phyloP scores from a whole-genome alignment of 2,113 vertebrate species.

The Numida meleagris region DNA sequence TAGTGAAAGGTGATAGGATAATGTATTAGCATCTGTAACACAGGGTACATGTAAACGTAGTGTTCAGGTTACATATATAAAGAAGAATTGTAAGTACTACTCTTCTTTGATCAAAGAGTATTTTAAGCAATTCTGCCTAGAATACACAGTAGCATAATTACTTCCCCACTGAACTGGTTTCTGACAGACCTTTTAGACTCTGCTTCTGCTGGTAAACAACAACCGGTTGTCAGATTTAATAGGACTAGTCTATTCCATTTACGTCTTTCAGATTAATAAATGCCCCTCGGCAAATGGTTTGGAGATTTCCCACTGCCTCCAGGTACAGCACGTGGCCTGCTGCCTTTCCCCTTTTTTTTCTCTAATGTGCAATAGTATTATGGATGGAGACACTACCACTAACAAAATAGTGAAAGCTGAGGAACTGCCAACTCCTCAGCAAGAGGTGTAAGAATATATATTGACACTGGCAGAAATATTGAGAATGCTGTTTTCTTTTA shows the following conservation, averaged over 20 bases:
- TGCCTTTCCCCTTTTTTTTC: neutral
- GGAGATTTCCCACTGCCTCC: neutral
- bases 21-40: neutral
- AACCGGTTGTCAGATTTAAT: neutral
- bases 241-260: neutral
- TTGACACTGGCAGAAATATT: neutral
- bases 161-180: neutral
- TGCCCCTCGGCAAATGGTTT: neutral
- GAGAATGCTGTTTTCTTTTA: neutral
- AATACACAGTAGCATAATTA: neutral
- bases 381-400: neutral
- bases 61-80: neutral
- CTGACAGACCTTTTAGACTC: neutral
- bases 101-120: neutral
- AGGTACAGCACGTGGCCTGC: neutral
- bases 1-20: neutral
- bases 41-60: neutral
- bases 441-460: neutral
- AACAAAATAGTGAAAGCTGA: neutral
- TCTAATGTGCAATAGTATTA: accelerated
- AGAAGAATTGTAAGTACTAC: neutral
- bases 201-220: neutral
- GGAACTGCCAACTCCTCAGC: neutral
- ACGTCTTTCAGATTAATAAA: neutral
- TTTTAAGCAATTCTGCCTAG: neutral